These are phyloP conservation scores for Thamnophis sirtalis DNA, from an alignment of 2,113 vertebrate genomes.

Conservation along the genomic window DNA sequence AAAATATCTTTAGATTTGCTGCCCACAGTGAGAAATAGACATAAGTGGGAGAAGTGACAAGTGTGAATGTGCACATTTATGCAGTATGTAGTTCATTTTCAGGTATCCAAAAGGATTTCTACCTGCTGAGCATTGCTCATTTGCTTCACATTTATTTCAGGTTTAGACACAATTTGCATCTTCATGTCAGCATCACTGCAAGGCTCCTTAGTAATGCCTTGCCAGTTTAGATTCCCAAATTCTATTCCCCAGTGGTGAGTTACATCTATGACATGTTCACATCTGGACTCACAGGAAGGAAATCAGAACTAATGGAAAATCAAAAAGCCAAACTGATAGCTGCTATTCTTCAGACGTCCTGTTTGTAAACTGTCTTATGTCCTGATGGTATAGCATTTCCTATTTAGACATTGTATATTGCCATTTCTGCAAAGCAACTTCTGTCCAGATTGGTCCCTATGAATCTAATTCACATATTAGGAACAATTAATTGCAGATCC, in stretches of 20 bases:
- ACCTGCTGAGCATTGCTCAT: background rate
- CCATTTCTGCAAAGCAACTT: background rate
- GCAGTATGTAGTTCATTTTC: background rate
- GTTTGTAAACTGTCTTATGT: background rate
- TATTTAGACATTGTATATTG: background rate
- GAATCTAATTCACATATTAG: background rate
- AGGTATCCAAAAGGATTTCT: background rate
- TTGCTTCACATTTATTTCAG: background rate
- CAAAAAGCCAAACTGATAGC: background rate
- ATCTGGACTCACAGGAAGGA: background rate
- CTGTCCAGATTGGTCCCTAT: background rate
- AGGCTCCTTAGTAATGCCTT: background rate
- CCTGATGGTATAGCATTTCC: background rate
- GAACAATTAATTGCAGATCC: background rate
- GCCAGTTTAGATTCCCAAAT: background rate
- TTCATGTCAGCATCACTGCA: background rate
- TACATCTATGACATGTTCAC: background rate
- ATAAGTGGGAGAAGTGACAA: constrained; percentile 12
- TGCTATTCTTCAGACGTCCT: background rate
- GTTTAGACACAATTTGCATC: background rate
- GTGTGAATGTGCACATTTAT: constrained; percentile 11
- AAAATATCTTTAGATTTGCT: constrained; percentile 7
- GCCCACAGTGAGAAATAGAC: constrained; percentile 14
- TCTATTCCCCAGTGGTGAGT: background rate
- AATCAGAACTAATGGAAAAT: background rate